Percentiles rank a stretch among this genome's conserved stretches.
Evolutionary conservation across 1,140 invertebrate genomes (phyloP).

Genomic region (Papilio dardanus): DNA sequence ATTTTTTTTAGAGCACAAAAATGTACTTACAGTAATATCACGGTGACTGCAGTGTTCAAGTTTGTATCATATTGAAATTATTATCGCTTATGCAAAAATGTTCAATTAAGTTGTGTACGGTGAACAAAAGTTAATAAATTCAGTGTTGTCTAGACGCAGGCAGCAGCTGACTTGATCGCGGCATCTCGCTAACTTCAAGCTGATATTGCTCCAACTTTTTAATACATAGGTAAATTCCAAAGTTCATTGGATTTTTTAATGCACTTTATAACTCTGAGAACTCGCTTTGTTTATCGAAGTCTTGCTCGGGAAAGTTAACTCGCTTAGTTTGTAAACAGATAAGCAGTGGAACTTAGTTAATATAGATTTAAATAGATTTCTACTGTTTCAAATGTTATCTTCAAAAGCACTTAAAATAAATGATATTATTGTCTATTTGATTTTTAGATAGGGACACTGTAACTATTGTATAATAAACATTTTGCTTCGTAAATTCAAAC

Average conservation of each 20-base stretch:
- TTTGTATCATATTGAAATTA: background rate
- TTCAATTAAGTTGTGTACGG: background rate
- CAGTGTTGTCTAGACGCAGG: constrained; percentile 6
- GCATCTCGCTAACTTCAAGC: background rate
- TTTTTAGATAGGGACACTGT: no score
- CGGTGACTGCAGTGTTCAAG: background rate
- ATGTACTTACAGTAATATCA: background rate
- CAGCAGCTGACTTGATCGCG: background rate
- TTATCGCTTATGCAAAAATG: background rate
- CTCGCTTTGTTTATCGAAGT: constrained; percentile 1
- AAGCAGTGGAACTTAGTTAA: background rate
- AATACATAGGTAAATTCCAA: constrained; percentile 18
- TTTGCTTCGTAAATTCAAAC: background rate
- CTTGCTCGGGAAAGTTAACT: background rate
- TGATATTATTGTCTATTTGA: no score
- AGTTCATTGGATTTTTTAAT: constrained; percentile 22
- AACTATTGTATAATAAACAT: no score
- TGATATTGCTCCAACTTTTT: constrained; percentile 10
- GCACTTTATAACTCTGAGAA: constrained; percentile 5
- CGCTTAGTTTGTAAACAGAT: background rate
- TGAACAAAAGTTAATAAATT: constrained; percentile 15
- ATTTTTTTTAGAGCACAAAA: no score
- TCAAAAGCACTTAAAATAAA: background rate
- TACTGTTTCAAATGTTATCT: background rate
- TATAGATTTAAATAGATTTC: background rate